phyloP scores from a whole-genome alignment of 2,888 invertebrate species.

The Cosmorhoe ocellata region DNA sequence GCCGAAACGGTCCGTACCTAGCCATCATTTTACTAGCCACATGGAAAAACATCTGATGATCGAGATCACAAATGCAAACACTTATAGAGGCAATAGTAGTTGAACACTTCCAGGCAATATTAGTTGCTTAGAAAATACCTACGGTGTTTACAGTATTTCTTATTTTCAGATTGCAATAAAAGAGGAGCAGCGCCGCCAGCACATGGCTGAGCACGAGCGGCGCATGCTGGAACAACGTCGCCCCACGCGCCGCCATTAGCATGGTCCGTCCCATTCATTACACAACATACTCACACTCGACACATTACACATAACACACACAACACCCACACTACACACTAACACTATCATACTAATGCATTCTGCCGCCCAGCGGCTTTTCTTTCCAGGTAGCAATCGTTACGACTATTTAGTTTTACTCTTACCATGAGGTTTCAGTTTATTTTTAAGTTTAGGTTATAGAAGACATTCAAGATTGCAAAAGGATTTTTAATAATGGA shows the following conservation, averaged over 20 bases:
- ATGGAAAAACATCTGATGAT: conserved; percentile 22
- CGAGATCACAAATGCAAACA: conserved; percentile 15
- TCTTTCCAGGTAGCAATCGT: conserved; percentile 63
- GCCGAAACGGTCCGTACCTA: conserved; percentile 91
- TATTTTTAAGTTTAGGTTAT: conserved; percentile 57
- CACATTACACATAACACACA: conserved; percentile 19
- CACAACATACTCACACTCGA: conserved; percentile 28
- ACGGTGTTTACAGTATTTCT: neutral
- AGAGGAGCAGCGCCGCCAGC: conserved; percentile 92
- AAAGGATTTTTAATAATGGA: conserved; percentile 49
- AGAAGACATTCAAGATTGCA: conserved; percentile 36
- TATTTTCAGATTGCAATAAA: conserved; percentile 90
- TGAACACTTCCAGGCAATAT: too few species aligned
- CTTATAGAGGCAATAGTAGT: conserved; percentile 9
- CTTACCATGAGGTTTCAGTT: conserved; percentile 51
- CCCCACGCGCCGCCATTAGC: conserved; percentile 77
- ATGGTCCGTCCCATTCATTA: conserved; percentile 69
- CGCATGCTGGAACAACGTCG: conserved; percentile 88
- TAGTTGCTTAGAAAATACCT: too few species aligned
- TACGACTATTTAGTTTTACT: conserved; percentile 40
- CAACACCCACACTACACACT: conserved; percentile 27
- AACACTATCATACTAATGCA: conserved; percentile 41
- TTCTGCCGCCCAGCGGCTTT: conserved; percentile 56
- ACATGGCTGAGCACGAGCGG: conserved; percentile 93
- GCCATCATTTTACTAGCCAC: conserved; percentile 18